Base-by-base conservation (phyloP, 2,797 vertebrate genomes). In the Sebastes itinus region DNA sequence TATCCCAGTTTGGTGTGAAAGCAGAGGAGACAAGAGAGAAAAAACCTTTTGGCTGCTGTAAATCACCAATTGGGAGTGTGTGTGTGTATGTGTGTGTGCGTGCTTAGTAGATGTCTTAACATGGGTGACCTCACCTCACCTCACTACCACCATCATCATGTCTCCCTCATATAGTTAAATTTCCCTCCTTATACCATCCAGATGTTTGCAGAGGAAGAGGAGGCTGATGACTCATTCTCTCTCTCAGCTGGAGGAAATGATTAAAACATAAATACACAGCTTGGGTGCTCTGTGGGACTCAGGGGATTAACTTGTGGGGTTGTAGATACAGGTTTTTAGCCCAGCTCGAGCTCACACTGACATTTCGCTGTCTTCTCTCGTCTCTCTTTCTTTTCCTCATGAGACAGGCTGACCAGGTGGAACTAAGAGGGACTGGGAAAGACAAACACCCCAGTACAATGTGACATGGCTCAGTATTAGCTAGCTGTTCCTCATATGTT, bases 191-290 rank as follows among this genome's bases (percentile, higher is more conserved):
- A 6, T 35, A 35, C 12, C 27, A 22, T 52, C 23, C 35, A 52
- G 22, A 68, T 30, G 27, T 61, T 12, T 56, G 27, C 38, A 68
- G 73, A 67, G 55, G 69, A 32, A 35, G 33, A 38, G 35, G 35
- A 38, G 22, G 60, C 33, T 20, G 66, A 69, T 84, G 85, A 87
- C 30, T 87, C 75, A 87, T 77, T 68, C 58, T 46, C 60, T 38
- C 35, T 38, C 35, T 38, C 35, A 12, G 73, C 77, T 77, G 70
- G 60, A 9, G 14, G 71, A 80, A 68, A 75, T 3, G 28, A 80
- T 86, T 85, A 64, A 73, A 81, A 80, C 62, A 77, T 64, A 87
- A 85, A 83, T 33, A 67, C 80, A 64, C 65, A 42, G 61, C 52
- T 67, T 38, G 30, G 59, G 30, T 59, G 64, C 74, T 67, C 22